phyloP scores from a whole-genome alignment of 2,888 invertebrate genomes.

The Parascotia fuliginaria region DNA sequence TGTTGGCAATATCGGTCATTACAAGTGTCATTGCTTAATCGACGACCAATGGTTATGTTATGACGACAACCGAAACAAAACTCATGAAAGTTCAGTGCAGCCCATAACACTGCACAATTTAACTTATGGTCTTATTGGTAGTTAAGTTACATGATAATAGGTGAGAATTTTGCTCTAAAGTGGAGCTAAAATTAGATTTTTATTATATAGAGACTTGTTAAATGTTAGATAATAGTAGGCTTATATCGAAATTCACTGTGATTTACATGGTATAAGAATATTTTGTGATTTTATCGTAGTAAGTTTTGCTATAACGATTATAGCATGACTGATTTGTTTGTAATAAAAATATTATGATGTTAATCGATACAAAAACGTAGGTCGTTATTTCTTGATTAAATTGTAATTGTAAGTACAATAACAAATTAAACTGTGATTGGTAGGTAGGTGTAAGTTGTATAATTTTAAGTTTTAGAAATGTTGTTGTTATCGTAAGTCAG shows the following conservation, averaged over 20 bases:
- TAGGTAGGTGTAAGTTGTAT: constrained; percentile 22
- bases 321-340: constrained; percentile 19
- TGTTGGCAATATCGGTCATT: constrained; percentile 2
- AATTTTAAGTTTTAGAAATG: constrained; percentile 22
- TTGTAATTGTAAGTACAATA: constrained; percentile 19
- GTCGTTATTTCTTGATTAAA: constrained; percentile 20
- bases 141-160: constrained; percentile 19
- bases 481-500: constrained; percentile 21
- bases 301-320: constrained; percentile 20
- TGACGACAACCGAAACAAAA: constrained; percentile 10
- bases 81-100: constrained; percentile 17
- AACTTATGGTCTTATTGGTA: constrained; percentile 20
- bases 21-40: constrained; percentile 12
- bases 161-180: constrained; percentile 18
- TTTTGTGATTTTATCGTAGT: constrained; percentile 19
- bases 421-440: constrained; percentile 22
- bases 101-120: constrained; percentile 18
- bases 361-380: constrained; percentile 19
- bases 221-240: constrained; percentile 18
- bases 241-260: constrained; percentile 19
- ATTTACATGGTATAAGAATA: constrained; percentile 19
- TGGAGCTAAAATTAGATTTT: constrained; percentile 17
- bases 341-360: constrained; percentile 19
- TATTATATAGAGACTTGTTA: constrained; percentile 20
- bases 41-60: constrained; percentile 8